Evolutionary conservation across 2,888 invertebrate genomes (phyloP).

Genomic region (Smittia sp.): DNA sequence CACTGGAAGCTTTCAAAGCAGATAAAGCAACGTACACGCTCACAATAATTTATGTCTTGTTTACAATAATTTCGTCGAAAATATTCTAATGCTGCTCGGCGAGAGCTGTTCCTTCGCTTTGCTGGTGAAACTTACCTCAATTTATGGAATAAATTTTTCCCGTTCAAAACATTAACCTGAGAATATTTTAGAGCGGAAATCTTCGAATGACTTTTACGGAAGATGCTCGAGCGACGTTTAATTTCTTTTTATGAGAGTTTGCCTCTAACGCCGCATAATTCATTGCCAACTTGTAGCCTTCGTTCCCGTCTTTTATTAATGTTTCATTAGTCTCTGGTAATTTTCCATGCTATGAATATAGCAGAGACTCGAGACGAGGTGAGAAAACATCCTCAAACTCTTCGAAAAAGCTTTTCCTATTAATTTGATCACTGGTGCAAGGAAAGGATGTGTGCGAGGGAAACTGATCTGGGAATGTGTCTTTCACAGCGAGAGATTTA

Average conservation of each 20-base stretch:
- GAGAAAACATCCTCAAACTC: conserved; percentile 1
- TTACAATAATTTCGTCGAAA: no score
- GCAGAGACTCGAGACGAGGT: neutral
- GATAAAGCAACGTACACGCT: no score
- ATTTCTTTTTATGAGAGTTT: neutral
- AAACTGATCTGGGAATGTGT: neutral
- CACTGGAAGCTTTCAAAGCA: no score
- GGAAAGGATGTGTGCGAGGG: neutral
- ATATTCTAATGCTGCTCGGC: no score
- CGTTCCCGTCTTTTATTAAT: neutral
- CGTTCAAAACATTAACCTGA: neutral
- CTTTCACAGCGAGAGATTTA: conserved; percentile 15
- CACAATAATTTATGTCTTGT: no score
- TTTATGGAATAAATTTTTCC: no score
- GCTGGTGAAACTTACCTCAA: no score
- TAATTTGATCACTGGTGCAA: conserved; percentile 8
- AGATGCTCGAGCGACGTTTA: neutral
- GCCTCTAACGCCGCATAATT: neutral
- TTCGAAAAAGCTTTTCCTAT: conserved; percentile 7
- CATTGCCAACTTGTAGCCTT: neutral
- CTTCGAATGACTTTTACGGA: neutral
- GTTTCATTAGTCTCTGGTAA: neutral
- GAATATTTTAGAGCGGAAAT: neutral
- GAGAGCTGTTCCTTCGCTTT: no score
- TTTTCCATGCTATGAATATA: neutral